These are phyloP conservation scores for Tribolium madens DNA, from an alignment of 1,140 invertebrate species.

Conservation along the genomic window DNA sequence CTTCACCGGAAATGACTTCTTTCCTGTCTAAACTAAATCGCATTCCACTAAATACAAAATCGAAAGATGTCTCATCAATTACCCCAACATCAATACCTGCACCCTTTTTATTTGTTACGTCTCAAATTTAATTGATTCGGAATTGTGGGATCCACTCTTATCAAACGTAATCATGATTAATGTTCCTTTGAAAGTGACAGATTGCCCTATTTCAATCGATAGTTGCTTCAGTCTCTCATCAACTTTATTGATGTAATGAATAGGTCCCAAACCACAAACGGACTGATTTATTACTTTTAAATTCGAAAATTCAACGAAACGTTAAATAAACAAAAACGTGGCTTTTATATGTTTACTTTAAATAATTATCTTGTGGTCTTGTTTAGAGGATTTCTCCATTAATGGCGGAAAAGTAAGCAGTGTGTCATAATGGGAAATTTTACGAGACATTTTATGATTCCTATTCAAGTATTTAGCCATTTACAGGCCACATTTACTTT, in stretches of 20 bases:
- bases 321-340: constrained; percentile 10
- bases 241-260: constrained; percentile 29
- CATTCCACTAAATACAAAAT: too few species aligned
- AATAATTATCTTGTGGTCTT: not conserved
- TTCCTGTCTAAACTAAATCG: too few species aligned
- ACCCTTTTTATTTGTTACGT: not conserved
- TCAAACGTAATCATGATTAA: constrained; percentile 36
- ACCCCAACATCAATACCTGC: not conserved
- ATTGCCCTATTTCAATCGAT: constrained; percentile 32
- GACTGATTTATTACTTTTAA: constrained; percentile 21
- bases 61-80: too few species aligned
- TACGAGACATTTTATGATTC: not conserved
- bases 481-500: not conserved
- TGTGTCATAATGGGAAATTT: not conserved
- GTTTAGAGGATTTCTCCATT: not conserved
- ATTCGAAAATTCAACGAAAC: not conserved
- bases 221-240: constrained; percentile 22
- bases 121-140: constrained; percentile 14
- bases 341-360: not conserved
- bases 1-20: not conserved
- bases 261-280: not conserved
- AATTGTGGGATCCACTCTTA: constrained; percentile 6
- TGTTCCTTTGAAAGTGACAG: constrained; percentile 37
- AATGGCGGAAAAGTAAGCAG: not conserved
- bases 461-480: not conserved